Conservation (phyloP, 2,797 vertebrate genomes). For the Crenuchus spilurus region DNA sequence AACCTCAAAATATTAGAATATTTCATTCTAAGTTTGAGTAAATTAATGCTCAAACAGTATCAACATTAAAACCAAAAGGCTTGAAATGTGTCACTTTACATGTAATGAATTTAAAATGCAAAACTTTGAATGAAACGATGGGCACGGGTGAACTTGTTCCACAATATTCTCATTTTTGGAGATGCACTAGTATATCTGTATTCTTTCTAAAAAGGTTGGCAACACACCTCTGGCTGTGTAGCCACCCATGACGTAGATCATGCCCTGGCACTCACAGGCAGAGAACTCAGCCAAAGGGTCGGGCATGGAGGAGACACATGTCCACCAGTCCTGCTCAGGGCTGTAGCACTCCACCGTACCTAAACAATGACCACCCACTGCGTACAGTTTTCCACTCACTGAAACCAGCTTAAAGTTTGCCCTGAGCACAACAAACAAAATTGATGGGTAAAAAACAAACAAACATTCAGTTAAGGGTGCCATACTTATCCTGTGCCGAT, state of each 20-base stretch:
- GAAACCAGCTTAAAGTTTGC: slow-evolving; percentile 96
- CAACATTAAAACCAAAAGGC: too few species aligned
- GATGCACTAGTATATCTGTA: not conserved
- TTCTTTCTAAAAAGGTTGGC: not conserved
- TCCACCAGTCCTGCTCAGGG: slow-evolving; percentile 94
- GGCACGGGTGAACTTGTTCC: too few species aligned
- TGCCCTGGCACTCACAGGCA: slow-evolving; percentile 91
- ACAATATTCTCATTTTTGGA: too few species aligned
- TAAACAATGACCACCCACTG: slow-evolving; percentile 90
- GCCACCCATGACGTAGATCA: slow-evolving; percentile 95
- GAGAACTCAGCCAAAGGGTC: slow-evolving; percentile 93
- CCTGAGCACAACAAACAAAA: slow-evolving; percentile 67
- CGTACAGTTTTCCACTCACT: slow-evolving; percentile 88
- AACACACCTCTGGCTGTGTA: slow-evolving; percentile 89
- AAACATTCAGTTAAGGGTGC: not conserved
- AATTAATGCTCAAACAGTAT: too few species aligned
- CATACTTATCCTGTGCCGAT: not conserved
- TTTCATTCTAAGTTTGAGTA: too few species aligned
- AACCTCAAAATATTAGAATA: too few species aligned
- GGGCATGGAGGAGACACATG: slow-evolving; percentile 89
- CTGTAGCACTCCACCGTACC: slow-evolving; percentile 93
- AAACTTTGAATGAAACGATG: too few species aligned
- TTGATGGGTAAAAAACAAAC: not conserved
- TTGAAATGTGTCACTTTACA: too few species aligned
- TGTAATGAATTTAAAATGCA: too few species aligned